phyloP scores from a whole-genome alignment of 1,140 invertebrate species.

The Lepidostoma basale region DNA sequence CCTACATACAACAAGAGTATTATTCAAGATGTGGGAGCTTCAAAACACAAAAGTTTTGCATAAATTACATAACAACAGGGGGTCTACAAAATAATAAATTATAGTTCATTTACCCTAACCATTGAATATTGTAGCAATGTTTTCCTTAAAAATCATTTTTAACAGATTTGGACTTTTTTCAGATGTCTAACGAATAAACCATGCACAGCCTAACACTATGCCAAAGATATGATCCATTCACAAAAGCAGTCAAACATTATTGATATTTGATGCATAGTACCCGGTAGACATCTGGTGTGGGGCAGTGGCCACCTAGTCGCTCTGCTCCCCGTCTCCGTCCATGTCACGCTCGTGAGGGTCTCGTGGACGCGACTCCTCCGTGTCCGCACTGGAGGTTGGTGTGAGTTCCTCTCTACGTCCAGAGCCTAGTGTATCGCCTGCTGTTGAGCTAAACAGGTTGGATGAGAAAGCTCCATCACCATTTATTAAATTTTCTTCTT shows the following conservation, averaged over 20 bases:
- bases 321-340: constrained; percentile 66
- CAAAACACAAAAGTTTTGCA: too few species aligned
- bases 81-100: too few species aligned
- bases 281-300: neutral
- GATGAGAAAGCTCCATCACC: constrained; percentile 29
- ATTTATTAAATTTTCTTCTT: constrained; percentile 45
- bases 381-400: constrained; percentile 66
- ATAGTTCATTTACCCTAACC: too few species aligned
- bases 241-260: constrained; percentile 23
- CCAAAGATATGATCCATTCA: constrained; percentile 26
- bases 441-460: constrained; percentile 40
- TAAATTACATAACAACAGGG: too few species aligned
- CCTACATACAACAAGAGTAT: too few species aligned
- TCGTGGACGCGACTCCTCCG: constrained; percentile 62
- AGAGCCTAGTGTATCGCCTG: constrained; percentile 29
- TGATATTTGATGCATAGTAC: neutral
- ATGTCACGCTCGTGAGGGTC: constrained; percentile 63
- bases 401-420: constrained; percentile 60
- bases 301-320: constrained; percentile 52
- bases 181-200: constrained; percentile 9
- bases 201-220: constrained; percentile 8
- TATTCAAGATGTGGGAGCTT: too few species aligned
- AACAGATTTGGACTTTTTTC: too few species aligned
- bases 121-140: too few species aligned
- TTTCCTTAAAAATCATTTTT: too few species aligned